Evolutionary conservation across 2,113 vertebrate species (phyloP).

Genomic region (Phalacrocorax carbo): DNA sequence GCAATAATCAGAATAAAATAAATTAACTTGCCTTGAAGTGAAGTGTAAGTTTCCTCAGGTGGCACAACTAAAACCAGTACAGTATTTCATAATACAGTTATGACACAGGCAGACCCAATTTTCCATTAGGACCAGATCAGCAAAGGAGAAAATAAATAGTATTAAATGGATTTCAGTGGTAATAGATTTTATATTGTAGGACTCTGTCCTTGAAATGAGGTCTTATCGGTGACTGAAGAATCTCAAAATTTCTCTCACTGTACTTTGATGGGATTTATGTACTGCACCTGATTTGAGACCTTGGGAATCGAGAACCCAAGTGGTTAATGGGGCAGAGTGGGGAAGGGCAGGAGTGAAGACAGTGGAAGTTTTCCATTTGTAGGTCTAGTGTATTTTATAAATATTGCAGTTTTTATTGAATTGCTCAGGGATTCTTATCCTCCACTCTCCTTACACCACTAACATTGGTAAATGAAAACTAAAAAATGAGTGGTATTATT

Average conservation of each 20-base stretch:
- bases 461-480: not conserved
- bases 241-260: not conserved
- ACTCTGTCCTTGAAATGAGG: not conserved
- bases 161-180: not conserved
- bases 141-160: not conserved
- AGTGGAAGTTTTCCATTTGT: not conserved
- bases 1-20: not conserved
- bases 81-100: not conserved
- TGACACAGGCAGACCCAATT: not conserved
- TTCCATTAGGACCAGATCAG: not conserved
- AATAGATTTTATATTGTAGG: not conserved
- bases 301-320: not conserved
- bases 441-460: not conserved
- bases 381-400: not conserved
- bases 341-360: not conserved
- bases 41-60: not conserved
- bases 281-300: not conserved
- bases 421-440: not conserved
- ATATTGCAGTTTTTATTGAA: not conserved
- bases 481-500: not conserved
- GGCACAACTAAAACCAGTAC: not conserved
- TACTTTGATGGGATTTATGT: not conserved
- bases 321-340: rapidly evolving
- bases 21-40: not conserved
- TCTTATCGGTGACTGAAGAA: not conserved